Evolutionary conservation across 2,797 vertebrate species (phyloP).

Genomic region (Fundulus diaphanus): DNA sequence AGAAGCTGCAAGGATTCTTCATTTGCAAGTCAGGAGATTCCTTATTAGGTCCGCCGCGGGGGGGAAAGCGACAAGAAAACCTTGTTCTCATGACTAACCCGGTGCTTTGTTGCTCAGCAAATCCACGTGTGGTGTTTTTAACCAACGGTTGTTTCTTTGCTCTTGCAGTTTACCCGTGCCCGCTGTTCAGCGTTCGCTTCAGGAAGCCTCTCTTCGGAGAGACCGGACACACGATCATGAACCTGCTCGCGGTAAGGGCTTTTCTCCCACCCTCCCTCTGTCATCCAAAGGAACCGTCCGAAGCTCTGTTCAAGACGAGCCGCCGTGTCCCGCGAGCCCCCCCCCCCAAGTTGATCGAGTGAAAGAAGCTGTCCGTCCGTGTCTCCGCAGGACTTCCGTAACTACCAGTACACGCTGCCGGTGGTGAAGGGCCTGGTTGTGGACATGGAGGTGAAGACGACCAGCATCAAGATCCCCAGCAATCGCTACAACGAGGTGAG

Average conservation of each 20-base stretch:
- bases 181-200: slow-evolving; percentile 97
- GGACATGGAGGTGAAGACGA: slow-evolving; percentile 98
- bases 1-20: slow-evolving; percentile 45
- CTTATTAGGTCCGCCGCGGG: neutral
- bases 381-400: slow-evolving; percentile 91
- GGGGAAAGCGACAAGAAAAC: neutral
- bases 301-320: neutral
- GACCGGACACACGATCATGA: slow-evolving; percentile 99
- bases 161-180: slow-evolving; percentile 95
- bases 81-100: neutral
- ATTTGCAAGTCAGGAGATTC: slow-evolving; percentile 53
- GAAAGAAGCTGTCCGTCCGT: neutral
- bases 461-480: slow-evolving; percentile 97
- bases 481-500: slow-evolving; percentile 97
- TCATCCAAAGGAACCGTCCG: neutral
- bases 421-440: slow-evolving; percentile 95
- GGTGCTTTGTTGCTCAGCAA: neutral
- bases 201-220: slow-evolving; percentile 98
- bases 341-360: neutral
- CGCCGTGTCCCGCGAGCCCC: too few species aligned
- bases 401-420: slow-evolving; percentile 97
- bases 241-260: slow-evolving; percentile 93
- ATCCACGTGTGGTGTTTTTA: neutral
- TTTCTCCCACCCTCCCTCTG: neutral
- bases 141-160: slow-evolving; percentile 7